Evolutionary conservation across 2,113 vertebrate genomes (phyloP).

Genomic region (Rattus norvegicus): GRCr8 NC_086020.1:78910501-78911000

Average conservation of each 20-base stretch:
- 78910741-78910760: slow-evolving; percentile 81
- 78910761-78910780: slow-evolving; percentile 84
- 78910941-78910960: slow-evolving; percentile 74
- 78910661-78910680: slow-evolving; percentile 85
- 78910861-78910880: slow-evolving; percentile 71
- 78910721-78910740: slow-evolving; percentile 80
- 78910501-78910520: not conserved
- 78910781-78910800: slow-evolving; percentile 84
- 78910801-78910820: slow-evolving; percentile 85
- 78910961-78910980: slow-evolving; percentile 41
- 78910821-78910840: slow-evolving; percentile 85
- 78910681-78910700: slow-evolving; percentile 82
- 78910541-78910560: not conserved
- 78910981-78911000: not conserved
- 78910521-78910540: not conserved
- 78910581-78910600: slow-evolving; percentile 78
- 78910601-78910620: slow-evolving; percentile 81
- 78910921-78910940: slow-evolving; percentile 77
- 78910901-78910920: slow-evolving; percentile 79
- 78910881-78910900: slow-evolving; percentile 79
- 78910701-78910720: slow-evolving; percentile 81
- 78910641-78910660: slow-evolving; percentile 84
- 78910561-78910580: slow-evolving; percentile 58
- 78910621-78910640: slow-evolving; percentile 83
- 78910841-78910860: slow-evolving; percentile 82